Evolutionary conservation across 37 sponge, comb jelly and placozoan species (phyloP).

Genomic region (Hexactinellida sp.): DNA sequence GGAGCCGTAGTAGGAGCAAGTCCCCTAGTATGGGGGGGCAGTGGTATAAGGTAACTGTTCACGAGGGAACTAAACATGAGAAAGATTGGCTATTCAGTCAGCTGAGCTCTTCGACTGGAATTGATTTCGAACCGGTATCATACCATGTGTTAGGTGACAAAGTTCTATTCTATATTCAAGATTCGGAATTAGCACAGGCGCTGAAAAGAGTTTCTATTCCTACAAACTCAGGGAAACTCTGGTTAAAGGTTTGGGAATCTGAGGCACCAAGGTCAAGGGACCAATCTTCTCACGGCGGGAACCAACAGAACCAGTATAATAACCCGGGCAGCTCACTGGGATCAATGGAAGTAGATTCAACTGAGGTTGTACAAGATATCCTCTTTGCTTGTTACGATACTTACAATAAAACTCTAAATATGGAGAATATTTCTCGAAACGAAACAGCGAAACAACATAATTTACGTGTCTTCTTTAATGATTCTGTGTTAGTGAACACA

Average conservation of each 20-base stretch:
- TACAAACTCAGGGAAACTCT: neutral
- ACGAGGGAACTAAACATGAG: neutral
- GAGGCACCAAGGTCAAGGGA: neutral
- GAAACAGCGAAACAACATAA: neutral
- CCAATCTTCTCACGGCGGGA: neutral
- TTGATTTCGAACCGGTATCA: neutral
- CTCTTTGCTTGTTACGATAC: neutral
- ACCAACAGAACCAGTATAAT: neutral
- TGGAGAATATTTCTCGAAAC: neutral
- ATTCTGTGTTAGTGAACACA: neutral
- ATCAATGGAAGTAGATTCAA: neutral
- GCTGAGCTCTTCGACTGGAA: neutral
- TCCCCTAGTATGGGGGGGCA: neutral
- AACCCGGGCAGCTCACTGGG: neutral
- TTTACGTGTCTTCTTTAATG: neutral
- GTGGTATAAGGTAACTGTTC: neutral
- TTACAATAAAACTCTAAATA: neutral
- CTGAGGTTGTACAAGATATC: neutral
- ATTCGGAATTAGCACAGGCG: neutral
- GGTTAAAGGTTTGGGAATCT: neutral
- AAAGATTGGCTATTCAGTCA: neutral
- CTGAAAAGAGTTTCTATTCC: neutral
- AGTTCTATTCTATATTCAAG: neutral
- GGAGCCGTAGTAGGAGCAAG: neutral
- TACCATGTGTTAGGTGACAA: neutral